A percentile compares a stretch with the other conserved stretches of the same genome.
phyloP scores from a whole-genome alignment of 2,113 vertebrate species.

The Climacteris rufus region DNA sequence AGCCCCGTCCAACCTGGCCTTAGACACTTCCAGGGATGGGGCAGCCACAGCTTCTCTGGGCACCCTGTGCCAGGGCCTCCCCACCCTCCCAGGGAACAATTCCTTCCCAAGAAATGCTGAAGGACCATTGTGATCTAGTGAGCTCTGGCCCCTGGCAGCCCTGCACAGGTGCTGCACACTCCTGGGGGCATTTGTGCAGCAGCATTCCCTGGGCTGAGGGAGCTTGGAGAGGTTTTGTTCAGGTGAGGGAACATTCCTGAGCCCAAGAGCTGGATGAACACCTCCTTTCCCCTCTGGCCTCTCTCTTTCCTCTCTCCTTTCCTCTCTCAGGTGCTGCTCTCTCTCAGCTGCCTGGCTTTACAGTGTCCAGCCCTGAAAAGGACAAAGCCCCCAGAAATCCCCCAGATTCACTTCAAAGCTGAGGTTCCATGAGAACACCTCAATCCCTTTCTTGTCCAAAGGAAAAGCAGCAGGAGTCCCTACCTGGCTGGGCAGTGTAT shows the following conservation, averaged over 20 bases:
- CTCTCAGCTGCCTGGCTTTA: neutral
- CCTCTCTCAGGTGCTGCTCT: too few relatives aligned
- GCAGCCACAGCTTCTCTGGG: neutral
- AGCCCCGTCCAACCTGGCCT: neutral
- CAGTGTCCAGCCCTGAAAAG: neutral
- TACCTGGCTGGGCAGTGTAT: neutral
- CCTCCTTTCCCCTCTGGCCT: neutral
- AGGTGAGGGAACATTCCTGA: neutral
- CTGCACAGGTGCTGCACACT: neutral
- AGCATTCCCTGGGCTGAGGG: neutral
- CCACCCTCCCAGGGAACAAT: neutral
- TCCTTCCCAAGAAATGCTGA: neutral
- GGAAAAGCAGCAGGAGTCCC: neutral
- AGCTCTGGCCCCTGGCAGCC: neutral
- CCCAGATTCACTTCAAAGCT: neutral
- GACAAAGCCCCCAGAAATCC: neutral
- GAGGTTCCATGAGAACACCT: neutral
- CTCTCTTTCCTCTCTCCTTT: too few relatives aligned
- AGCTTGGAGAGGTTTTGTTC: neutral
- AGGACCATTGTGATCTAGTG: neutral
- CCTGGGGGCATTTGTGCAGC: neutral
- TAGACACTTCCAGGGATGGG: neutral
- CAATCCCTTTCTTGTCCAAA: neutral
- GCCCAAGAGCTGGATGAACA: neutral
- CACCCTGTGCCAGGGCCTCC: too few relatives aligned